Percentiles rank a stretch among this genome's conserved stretches.
These are phyloP conservation scores for Zaprionus camerounensis DNA, from an alignment of 1,140 invertebrate species.

Conservation along the genomic window DNA sequence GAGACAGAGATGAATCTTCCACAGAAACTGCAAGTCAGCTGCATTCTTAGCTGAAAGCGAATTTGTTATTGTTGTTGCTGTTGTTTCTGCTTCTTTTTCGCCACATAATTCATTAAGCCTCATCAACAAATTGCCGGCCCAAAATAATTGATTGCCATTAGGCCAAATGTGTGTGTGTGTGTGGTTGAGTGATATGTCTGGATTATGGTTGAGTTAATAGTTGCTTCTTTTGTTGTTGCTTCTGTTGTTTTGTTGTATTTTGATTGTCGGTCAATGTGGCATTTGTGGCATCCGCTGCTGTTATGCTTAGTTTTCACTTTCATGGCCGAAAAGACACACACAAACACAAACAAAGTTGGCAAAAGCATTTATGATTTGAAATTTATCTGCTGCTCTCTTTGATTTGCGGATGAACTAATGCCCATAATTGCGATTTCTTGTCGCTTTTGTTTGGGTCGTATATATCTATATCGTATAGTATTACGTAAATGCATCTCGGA, in stretches of 20 bases:
- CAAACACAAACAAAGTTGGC: conserved; percentile 40
- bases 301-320: conserved; percentile 68
- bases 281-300: conserved; percentile 62
- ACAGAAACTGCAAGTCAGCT: conserved; percentile 37
- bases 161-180: conserved; percentile 10
- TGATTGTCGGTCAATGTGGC: conserved; percentile 49
- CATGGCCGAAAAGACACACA: conserved; percentile 38
- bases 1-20: conserved; percentile 21
- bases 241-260: conserved; percentile 46
- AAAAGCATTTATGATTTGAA: conserved; percentile 64
- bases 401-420: conserved; percentile 69
- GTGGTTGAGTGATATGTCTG: conserved; percentile 3
- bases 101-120: conserved; percentile 14
- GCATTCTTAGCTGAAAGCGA: conserved; percentile 24
- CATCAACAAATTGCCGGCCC: conserved; percentile 29
- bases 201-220: conserved; percentile 25
- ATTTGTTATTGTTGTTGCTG: not conserved
- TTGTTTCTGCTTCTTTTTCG: not conserved
- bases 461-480: not conserved
- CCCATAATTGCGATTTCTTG: conserved; percentile 60
- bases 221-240: conserved; percentile 17
- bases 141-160: conserved; percentile 30
- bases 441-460: conserved; percentile 14
- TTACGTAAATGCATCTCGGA: conserved; percentile 58
- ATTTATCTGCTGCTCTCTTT: conserved; percentile 42